Conservation (phyloP, 2,797 vertebrate species). For the Hypotaenidia philippensis region DNA sequence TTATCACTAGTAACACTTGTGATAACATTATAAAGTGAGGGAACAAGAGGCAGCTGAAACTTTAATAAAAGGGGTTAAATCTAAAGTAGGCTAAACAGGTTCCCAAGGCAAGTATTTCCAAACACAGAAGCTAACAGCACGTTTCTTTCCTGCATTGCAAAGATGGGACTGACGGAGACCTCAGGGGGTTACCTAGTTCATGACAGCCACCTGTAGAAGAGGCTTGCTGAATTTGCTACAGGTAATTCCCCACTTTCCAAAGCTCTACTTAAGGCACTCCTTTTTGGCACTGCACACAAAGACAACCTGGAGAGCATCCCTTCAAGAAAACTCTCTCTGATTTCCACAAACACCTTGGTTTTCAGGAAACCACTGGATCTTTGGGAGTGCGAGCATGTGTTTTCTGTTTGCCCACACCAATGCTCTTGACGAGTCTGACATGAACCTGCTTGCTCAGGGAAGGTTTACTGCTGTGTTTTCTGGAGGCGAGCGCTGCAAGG, state of each 20-base stretch:
- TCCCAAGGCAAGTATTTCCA: background rate
- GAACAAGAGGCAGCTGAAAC: background rate
- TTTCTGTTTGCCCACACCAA: background rate
- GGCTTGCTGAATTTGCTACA: background rate
- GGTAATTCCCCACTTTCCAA: background rate
- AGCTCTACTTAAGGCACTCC: background rate
- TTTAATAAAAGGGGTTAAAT: background rate
- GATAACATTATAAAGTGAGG: background rate
- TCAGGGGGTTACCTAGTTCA: background rate
- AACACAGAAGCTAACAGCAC: background rate
- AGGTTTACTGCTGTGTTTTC: background rate
- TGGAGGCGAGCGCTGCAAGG: background rate
- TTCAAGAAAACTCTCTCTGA: background rate
- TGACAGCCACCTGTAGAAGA: background rate
- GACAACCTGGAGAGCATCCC: background rate
- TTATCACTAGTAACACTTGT: background rate
- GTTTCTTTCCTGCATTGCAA: background rate
- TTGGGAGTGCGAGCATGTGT: background rate
- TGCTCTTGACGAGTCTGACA: background rate
- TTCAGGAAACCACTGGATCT: background rate
- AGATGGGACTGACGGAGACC: background rate
- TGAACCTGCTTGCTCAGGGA: background rate
- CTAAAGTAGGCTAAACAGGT: background rate
- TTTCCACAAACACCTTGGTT: background rate
- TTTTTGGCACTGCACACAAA: background rate